Conservation (phyloP, 1,140 invertebrate species). For the Calosoma granatense region DNA sequence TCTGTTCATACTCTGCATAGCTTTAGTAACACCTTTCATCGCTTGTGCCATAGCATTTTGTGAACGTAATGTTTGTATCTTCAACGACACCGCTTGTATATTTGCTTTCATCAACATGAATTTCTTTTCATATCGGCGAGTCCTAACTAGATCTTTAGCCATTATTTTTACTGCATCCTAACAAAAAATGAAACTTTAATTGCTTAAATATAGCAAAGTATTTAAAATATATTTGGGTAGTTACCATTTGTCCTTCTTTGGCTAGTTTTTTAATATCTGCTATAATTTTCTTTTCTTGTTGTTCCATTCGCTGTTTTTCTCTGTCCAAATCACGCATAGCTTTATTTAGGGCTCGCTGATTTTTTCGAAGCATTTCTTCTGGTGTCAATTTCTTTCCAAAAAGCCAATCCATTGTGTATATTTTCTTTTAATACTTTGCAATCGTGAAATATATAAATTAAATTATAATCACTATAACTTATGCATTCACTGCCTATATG, state of each 20-base stretch:
- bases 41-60: slow-evolving; percentile 99
- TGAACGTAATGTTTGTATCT: slow-evolving; percentile 96
- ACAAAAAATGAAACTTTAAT: no score
- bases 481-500: no score
- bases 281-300: slow-evolving; percentile 98
- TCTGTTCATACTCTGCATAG: slow-evolving; percentile 98
- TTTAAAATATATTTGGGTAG: slow-evolving; percentile 1
- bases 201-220: slow-evolving; percentile 7
- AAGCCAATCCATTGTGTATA: slow-evolving; percentile 98
- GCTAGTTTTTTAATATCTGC: slow-evolving; percentile 98
- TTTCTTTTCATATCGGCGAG: slow-evolving; percentile 91
- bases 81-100: slow-evolving; percentile 96
- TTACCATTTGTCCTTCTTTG: slow-evolving; percentile 97
- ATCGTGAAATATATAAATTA: no score
- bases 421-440: no score
- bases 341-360: slow-evolving; percentile 96
- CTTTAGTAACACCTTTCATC: slow-evolving; percentile 98
- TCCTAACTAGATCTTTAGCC: slow-evolving; percentile 98
- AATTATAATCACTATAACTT: no score
- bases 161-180: slow-evolving; percentile 99
- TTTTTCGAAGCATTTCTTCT: slow-evolving; percentile 96
- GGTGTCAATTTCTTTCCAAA: slow-evolving; percentile 95
- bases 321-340: slow-evolving; percentile 95
- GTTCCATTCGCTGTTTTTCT: slow-evolving; percentile 92
- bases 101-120: slow-evolving; percentile 99